Evolutionary conservation across 2,797 vertebrate genomes (phyloP), one percentile per base, ranked within the genome.

Genomic region (Pseudochaenichthys georgianus): DNA sequence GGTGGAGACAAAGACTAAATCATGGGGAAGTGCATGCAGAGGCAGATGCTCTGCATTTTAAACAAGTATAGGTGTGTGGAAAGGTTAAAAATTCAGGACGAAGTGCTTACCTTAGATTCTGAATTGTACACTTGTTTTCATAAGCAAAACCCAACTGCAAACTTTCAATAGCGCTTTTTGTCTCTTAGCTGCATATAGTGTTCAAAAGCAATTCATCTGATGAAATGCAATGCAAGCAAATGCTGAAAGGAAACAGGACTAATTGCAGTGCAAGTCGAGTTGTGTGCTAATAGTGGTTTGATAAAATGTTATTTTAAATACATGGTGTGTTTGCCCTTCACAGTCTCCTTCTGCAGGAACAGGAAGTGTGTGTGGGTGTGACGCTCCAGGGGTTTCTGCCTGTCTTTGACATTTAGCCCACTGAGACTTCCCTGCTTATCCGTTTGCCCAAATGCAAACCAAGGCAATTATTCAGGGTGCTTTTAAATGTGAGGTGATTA

Each of bases 401-500:
- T 69, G 54, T 52, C 74, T 86, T 73, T 87, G 84, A 88, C 90
- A 89, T 91, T 86, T 77, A 82, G 54, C 63, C 78, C 77, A 73
- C 47, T 41, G 80, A 87, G 75, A 77, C 77, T 73, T 23, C 64
- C 9, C 43, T 70, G 68, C 80, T 88, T 77, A 78, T 82, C 75
- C 86, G 85, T 88, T 83, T 89, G 75, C 69, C 70, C 71, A 69
- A 78, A 48, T 81, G 52, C 80, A 84, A 85, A 53, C 54, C 38
- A 60, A 50, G 46, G 75, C 77, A 77, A 83, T 88, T 89, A 86
- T 71, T 83, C 81, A 70, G 42, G 61, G 75, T 58, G 87, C 81
- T 77, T 81, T 83, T 75, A 87, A 88, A 84, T 77, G 74, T 64
- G 70, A 76, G 75, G 81, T 88, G 82, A 93, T 92, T 86, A 84